Base-by-base conservation (phyloP, 2,888 invertebrate species). In the Aporophyla nigra region DNA sequence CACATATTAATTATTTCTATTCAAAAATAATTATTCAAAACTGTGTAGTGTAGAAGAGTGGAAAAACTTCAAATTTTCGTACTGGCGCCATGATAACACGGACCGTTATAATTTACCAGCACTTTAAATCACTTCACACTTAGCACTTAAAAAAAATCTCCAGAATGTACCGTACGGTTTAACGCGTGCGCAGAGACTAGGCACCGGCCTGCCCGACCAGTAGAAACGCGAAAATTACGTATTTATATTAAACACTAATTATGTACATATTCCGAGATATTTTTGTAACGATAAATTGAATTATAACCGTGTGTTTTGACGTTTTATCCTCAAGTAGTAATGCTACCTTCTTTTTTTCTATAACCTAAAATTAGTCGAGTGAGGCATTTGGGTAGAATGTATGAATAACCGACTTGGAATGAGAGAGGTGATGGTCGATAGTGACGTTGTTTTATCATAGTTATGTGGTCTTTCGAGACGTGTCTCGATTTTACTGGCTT, bases 81-180 rank as follows among this genome's bases (percentile, higher is more conserved):
- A 95, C 95, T 93, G 93, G 90, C 91, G 93, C 93, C 94, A 95
- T 95, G 90, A 91, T 89, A 93, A 91, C 95, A 95, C 95, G 92
- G 93, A 95, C 95, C 94, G 95, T 94, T 88, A 87, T 90, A 90
- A 91, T 91, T 92, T 93, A 93, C 93, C 93, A 90, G 91, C 93
- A 91, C 90, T 85, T 82, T 70, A 74, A 54, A 76, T 76, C 96
- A 95, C 95, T 95, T 93, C 92, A 94, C 93, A 94, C 93, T 94
- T 90, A 88, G 87, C 93, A 94, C 93, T 90, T 86, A 85, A 88
- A 88, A 89, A 90, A 84, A 88, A 89, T 88, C 91, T 92, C 91
- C 91, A 92, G 93, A 91, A 91, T 88, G 93, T 87, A 92, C 95
- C 94, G 94, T 88, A 87, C 95, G 80, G 92, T 80, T 80, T 87